Conservation (phyloP, 2,113 vertebrate genomes). For the Microcebus jonahi region DNA sequence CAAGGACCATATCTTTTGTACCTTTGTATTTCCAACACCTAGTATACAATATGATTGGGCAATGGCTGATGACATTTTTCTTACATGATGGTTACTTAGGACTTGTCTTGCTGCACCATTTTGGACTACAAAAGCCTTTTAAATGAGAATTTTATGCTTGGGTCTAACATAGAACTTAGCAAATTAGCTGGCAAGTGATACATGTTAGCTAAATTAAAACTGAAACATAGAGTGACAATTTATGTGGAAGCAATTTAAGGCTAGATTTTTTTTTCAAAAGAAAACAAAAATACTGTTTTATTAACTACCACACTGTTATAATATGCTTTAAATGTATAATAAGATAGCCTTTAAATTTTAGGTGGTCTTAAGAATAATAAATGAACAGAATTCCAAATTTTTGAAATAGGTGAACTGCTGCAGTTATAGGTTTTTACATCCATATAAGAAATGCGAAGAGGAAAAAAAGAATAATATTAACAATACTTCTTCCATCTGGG, state of each 20-base stretch:
- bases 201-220: constrained; percentile 25
- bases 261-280: constrained; percentile 80
- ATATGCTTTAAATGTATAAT: constrained; percentile 93
- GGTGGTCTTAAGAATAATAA: constrained; percentile 90
- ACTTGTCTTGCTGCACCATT: neutral
- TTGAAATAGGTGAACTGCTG: constrained; percentile 90
- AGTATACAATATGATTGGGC: neutral
- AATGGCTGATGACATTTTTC: neutral
- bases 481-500: neutral
- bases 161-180: neutral
- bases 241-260: neutral
- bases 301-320: constrained; percentile 91
- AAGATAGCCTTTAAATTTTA: constrained; percentile 91
- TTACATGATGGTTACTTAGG: neutral
- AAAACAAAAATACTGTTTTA: constrained; percentile 94
- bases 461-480: neutral
- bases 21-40: neutral
- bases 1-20: neutral
- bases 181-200: constrained; percentile 16
- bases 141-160: constrained; percentile 22
- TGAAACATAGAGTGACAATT: neutral
- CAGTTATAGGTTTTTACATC: constrained; percentile 82
- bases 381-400: constrained; percentile 90
- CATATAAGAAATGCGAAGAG: neutral
- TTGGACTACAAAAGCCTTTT: neutral